Conservation (phyloP, 2,797 vertebrate species). For the Etheostoma nigrum region DNA sequence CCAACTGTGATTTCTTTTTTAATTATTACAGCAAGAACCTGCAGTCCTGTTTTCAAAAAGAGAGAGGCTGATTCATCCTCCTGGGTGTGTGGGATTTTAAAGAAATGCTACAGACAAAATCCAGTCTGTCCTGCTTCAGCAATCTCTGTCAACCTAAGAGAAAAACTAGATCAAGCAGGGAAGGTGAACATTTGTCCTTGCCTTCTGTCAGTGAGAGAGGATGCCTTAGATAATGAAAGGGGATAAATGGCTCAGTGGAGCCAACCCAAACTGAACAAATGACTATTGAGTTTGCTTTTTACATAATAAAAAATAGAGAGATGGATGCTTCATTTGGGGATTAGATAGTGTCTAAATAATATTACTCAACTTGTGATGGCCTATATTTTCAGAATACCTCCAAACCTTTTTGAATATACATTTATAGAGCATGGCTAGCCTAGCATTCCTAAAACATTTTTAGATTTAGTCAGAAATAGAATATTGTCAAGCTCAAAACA, state of each 20-base stretch:
- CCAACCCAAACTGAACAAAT: conserved; percentile 63
- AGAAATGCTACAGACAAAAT: conserved; percentile 64
- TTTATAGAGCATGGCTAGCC: neutral
- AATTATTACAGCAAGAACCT: conserved; percentile 32
- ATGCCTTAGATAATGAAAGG: conserved; percentile 68
- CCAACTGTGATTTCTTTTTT: neutral
- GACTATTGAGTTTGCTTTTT: conserved; percentile 63
- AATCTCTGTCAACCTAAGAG: conserved; percentile 54
- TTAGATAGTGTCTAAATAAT: conserved; percentile 42
- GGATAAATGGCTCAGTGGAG: conserved; percentile 66
- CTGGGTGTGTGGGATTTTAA: conserved; percentile 54
- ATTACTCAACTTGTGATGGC: conserved; percentile 32
- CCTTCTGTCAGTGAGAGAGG: conserved; percentile 59
- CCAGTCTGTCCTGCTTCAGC: conserved; percentile 61
- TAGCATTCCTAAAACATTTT: too few species aligned
- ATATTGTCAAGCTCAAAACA: neutral
- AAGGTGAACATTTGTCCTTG: conserved; percentile 76
- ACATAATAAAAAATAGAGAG: conserved; percentile 55
- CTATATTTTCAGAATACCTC: conserved; percentile 13
- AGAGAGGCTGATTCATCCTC: conserved; percentile 46
- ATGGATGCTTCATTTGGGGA: conserved; percentile 39
- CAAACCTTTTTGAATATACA: neutral
- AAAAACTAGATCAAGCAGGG: conserved; percentile 60
- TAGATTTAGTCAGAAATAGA: neutral
- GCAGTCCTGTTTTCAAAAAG: conserved; percentile 46